These are phyloP conservation scores for Formicarius rufipectus DNA, from an alignment of 2,113 vertebrate genomes.

Conservation along the genomic window DNA sequence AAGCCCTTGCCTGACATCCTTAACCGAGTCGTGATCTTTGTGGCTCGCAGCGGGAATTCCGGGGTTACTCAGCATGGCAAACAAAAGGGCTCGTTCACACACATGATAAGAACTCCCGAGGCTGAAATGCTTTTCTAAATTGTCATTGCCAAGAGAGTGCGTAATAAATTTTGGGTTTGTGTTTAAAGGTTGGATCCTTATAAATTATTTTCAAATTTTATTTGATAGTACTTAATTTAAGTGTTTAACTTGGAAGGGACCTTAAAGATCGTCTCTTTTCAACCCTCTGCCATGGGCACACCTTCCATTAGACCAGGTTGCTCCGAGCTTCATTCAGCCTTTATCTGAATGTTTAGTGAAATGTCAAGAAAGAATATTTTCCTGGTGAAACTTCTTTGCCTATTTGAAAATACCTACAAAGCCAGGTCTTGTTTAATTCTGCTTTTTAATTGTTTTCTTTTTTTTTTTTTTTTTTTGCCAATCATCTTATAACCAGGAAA, in stretches of 20 bases:
- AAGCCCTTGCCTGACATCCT: rapidly evolving
- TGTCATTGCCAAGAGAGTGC: not conserved
- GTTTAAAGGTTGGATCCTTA: not conserved
- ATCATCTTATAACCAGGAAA: not conserved
- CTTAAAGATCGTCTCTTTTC: not conserved
- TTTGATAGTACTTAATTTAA: not conserved
- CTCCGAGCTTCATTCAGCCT: not conserved
- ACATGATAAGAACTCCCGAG: not conserved
- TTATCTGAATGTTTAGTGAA: not conserved
- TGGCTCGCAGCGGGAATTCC: not conserved
- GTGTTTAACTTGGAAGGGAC: not conserved
- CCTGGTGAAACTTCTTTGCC: not conserved
- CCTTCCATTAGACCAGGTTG: not conserved
- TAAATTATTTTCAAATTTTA: not conserved
- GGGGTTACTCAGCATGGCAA: not conserved
- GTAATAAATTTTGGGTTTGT: not conserved
- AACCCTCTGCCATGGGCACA: not conserved
- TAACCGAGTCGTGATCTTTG: not conserved
- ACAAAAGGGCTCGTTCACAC: rapidly evolving
- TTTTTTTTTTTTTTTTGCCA: not conserved
- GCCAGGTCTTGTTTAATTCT: not conserved
- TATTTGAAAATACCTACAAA: not conserved
- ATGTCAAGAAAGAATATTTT: not conserved
- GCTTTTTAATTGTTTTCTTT: not conserved
- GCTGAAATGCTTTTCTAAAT: not conserved